Evolutionary conservation across 2,113 vertebrate species (phyloP).

Genomic region (Dicaeum eximium): DNA sequence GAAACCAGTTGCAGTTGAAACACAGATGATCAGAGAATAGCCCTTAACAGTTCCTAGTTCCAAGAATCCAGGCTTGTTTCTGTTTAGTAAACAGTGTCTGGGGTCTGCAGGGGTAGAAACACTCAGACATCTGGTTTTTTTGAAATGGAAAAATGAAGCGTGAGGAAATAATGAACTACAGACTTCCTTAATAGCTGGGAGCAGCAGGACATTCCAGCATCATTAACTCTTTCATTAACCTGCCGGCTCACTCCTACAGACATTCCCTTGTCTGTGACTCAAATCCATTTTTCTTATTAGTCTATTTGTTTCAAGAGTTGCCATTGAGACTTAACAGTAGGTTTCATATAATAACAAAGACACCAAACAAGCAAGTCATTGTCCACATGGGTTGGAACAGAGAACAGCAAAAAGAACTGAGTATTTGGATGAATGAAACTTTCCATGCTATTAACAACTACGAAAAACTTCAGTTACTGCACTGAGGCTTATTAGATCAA

Average conservation of each 20-base stretch:
- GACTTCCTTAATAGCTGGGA: constrained; percentile 49
- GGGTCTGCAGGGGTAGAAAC: constrained; percentile 38
- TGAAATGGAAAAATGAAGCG: constrained; percentile 62
- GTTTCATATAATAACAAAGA: neutral
- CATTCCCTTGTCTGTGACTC: neutral
- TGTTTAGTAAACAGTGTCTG: constrained; percentile 66
- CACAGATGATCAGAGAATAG: neutral
- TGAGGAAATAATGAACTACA: constrained; percentile 60
- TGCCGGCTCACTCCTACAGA: neutral
- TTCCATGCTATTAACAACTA: neutral
- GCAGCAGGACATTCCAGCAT: constrained; percentile 1
- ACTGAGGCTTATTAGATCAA: neutral
- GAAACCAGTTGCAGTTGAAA: neutral
- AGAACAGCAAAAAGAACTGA: neutral
- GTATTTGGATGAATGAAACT: neutral
- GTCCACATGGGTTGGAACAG: neutral
- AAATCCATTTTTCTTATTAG: neutral
- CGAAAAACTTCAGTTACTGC: neutral
- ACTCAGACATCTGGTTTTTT: constrained; percentile 62
- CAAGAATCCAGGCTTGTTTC: constrained; percentile 56
- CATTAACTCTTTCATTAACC: neutral
- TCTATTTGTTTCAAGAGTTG: neutral
- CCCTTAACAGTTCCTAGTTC: neutral
- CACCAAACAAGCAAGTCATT: neutral
- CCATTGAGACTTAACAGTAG: neutral